A percentile compares a stretch with the other conserved stretches of the same genome.
phyloP scores from a whole-genome alignment of 2,888 invertebrate genomes.

The Andrena praecox region DNA sequence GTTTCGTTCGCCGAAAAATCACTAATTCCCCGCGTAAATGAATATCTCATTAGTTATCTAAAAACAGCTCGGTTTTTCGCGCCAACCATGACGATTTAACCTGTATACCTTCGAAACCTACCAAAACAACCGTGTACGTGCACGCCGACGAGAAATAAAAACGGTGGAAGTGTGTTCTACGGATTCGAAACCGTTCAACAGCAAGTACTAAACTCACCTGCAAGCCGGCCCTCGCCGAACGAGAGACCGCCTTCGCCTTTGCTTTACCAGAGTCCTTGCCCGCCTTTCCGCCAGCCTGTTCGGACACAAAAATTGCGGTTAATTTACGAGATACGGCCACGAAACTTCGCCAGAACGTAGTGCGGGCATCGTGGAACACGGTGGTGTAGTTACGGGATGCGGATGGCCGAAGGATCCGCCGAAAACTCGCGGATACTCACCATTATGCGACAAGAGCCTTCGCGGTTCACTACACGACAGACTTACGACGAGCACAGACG shows the following conservation, averaged over 20 bases:
- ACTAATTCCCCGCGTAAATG: constrained; percentile 23
- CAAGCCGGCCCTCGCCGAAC: constrained; percentile 99
- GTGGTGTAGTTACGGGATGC: constrained; percentile 64
- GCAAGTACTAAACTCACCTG: constrained; percentile 89
- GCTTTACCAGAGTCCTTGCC: constrained; percentile 99
- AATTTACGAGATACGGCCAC: constrained; percentile 86
- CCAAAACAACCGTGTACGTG: not conserved
- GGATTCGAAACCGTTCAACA: constrained; percentile 7
- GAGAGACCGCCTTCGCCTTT: constrained; percentile 99
- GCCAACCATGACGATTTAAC: constrained; percentile 78
- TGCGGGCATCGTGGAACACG: constrained; percentile 80
- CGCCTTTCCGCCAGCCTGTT: constrained; percentile 99
- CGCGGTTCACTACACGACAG: constrained; percentile 77
- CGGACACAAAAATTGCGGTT: constrained; percentile 81
- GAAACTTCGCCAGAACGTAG: constrained; percentile 87
- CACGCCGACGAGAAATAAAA: constrained; percentile 1
- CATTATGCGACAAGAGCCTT: constrained; percentile 82
- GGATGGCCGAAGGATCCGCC: constrained; percentile 80
- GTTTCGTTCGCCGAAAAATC: not conserved
- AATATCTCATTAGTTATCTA: constrained; percentile 23
- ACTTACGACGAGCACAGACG: constrained; percentile 75
- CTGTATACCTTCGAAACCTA: constrained; percentile 50
- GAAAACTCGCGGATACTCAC: constrained; percentile 85
- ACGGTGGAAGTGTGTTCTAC: constrained; percentile 2
- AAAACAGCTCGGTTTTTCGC: constrained; percentile 74